Conservation (phyloP, 2,113 vertebrate genomes). For the Gambusia affinis region DNA sequence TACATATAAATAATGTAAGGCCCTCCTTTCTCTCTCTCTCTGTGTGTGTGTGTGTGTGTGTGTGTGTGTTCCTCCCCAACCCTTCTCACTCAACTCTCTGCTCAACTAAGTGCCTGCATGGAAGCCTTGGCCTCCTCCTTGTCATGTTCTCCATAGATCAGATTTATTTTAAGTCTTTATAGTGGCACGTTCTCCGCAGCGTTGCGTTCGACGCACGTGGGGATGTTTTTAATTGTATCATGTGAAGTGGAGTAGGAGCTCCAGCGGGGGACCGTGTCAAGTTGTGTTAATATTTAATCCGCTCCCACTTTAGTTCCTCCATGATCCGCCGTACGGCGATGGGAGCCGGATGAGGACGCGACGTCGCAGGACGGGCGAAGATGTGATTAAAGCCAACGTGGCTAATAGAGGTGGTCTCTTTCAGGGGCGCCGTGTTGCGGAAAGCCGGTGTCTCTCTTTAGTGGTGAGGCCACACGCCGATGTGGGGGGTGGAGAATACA, state of each 20-base stretch:
- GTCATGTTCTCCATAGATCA: conserved; percentile 99
- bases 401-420: conserved; percentile 42
- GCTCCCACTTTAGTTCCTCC: conserved; percentile 68
- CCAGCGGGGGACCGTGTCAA: conserved; percentile 86
- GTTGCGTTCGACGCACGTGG: conserved; percentile 87
- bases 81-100: conserved; percentile 78
- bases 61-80: conserved; percentile 49
- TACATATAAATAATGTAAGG: conserved; percentile 99
- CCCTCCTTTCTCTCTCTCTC: conserved; percentile 34
- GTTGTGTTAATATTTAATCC: conserved; percentile 80
- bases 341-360: conserved; percentile 23
- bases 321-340: conserved; percentile 58
- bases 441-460: conserved; percentile 21
- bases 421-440: conserved; percentile 28
- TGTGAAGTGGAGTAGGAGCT: conserved; percentile 80
- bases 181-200: conserved; percentile 92
- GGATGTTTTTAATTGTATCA: conserved; percentile 93
- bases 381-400: conserved; percentile 40
- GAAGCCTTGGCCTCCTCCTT: conserved; percentile 95
- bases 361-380: conserved; percentile 47
- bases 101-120: conserved; percentile 95
- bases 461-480: conserved; percentile 12
- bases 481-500: conserved; percentile 21
- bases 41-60: too few relatives aligned
- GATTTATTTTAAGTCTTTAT: conserved; percentile 98